These are phyloP conservation scores for Drosophila aff. DNA, from an alignment of 1,140 invertebrate genomes.

Conservation along the genomic window DNA sequence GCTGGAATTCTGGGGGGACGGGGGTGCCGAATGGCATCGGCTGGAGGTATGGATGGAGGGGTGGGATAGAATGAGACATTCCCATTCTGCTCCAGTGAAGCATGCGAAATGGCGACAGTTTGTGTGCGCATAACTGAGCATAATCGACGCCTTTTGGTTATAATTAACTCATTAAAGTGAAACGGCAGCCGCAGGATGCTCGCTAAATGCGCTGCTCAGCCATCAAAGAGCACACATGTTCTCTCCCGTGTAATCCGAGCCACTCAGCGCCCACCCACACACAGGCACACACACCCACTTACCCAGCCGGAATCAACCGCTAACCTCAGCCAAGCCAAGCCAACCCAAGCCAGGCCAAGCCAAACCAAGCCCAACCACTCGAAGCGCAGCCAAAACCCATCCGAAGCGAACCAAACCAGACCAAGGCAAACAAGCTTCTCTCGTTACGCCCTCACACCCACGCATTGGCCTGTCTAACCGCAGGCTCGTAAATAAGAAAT, in stretches of 20 bases:
- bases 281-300: conserved; percentile 10
- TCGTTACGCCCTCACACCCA: conserved; percentile 27
- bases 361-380: conserved; percentile 8
- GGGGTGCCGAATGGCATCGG: neutral
- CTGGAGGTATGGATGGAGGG: neutral
- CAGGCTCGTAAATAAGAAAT: conserved; percentile 80
- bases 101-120: conserved; percentile 82
- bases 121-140: conserved; percentile 83
- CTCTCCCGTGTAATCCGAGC: conserved; percentile 53
- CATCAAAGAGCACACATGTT: conserved; percentile 76
- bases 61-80: conserved; percentile 51
- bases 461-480: conserved; percentile 46
- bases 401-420: conserved; percentile 14
- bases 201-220: conserved; percentile 68
- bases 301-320: conserved; percentile 27
- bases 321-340: conserved; percentile 17
- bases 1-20: conserved; percentile 10
- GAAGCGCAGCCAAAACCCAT: conserved; percentile 21
- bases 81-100: conserved; percentile 76
- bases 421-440: conserved; percentile 38
- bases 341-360: conserved; percentile 8
- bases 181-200: conserved; percentile 79
- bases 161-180: conserved; percentile 84
- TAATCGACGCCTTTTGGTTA: conserved; percentile 84
- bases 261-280: conserved; percentile 19